Percentiles rank a stretch among this genome's conserved stretches.
phyloP scores from a whole-genome alignment of 2,888 invertebrate genomes.

The Polyommatus iphigenia region DNA sequence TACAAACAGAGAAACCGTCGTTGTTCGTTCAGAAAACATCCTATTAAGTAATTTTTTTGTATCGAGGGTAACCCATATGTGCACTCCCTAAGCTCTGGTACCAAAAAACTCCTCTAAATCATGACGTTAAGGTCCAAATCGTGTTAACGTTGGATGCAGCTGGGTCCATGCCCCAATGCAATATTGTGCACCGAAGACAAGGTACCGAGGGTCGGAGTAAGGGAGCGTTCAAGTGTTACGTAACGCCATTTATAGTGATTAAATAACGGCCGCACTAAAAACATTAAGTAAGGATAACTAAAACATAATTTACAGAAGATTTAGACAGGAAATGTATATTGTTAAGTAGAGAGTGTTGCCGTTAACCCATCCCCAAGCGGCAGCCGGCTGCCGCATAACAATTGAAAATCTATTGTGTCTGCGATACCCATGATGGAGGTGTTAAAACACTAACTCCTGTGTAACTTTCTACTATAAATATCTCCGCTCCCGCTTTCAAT shows the following conservation, averaged over 20 bases:
- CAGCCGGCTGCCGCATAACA: too few relatives aligned
- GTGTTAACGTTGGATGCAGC: constrained; percentile 53
- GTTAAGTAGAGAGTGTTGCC: too few relatives aligned
- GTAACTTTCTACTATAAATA: too few relatives aligned
- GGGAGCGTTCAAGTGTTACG: constrained; percentile 47
- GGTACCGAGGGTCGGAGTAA: constrained; percentile 60
- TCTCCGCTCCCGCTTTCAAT: too few relatives aligned
- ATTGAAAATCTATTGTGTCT: too few relatives aligned
- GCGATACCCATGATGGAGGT: too few relatives aligned
- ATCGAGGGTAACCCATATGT: constrained; percentile 74
- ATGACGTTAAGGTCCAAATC: constrained; percentile 43
- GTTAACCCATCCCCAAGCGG: too few relatives aligned
- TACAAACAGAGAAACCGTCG: constrained; percentile 50
- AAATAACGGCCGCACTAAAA: too few relatives aligned
- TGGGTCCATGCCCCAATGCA: constrained; percentile 68
- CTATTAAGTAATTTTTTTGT: constrained; percentile 77
- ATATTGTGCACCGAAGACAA: constrained; percentile 71
- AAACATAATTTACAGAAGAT: too few relatives aligned
- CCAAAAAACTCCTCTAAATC: constrained; percentile 44
- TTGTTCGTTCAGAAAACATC: constrained; percentile 74
- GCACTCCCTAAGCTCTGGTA: constrained; percentile 48
- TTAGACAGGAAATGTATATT: too few relatives aligned
- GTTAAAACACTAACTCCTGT: too few relatives aligned
- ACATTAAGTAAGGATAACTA: too few relatives aligned
- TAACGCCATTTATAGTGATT: background rate